Percentiles rank a stretch among this genome's conserved stretches.
These are phyloP conservation scores for Dicerorhinus sumatrensis DNA, from an alignment of 2,113 vertebrate species.

Conservation along the genomic window DNA sequence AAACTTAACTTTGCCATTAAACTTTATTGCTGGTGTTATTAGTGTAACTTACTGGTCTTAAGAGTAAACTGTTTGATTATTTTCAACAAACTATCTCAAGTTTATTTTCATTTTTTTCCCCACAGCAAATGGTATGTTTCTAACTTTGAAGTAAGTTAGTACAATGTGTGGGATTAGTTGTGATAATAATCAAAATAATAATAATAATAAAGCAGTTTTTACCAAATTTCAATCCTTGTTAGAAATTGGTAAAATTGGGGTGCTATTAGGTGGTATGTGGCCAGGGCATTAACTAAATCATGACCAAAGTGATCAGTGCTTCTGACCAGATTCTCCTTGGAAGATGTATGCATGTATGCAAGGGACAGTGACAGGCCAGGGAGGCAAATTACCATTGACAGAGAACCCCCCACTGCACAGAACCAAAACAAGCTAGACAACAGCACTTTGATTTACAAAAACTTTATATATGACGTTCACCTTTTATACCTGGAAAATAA, in stretches of 20 bases:
- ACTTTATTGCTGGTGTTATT: slow-evolving; percentile 30
- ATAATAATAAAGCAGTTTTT: neutral
- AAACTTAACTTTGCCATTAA: slow-evolving; percentile 35
- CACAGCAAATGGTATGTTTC: neutral
- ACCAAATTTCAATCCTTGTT: neutral
- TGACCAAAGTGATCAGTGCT: neutral
- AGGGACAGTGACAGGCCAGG: neutral
- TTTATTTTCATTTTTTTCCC: neutral
- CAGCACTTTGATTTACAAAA: neutral
- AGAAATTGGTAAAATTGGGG: neutral
- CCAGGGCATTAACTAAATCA: neutral
- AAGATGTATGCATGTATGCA: neutral
- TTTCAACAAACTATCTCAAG: neutral
- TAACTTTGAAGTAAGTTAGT: slow-evolving; percentile 43
- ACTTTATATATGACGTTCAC: neutral
- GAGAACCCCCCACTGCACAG: neutral
- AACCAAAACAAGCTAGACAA: neutral
- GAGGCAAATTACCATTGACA: neutral
- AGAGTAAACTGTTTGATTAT: slow-evolving; percentile 8
- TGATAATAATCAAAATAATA: slow-evolving; percentile 2
- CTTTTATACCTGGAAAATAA: neutral
- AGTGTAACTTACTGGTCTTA: neutral
- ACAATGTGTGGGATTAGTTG: neutral
- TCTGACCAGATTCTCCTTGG: neutral
- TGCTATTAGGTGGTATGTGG: neutral